Conservation (phyloP, 2,888 invertebrate species). For the Reticulitermes lucifugus region DNA sequence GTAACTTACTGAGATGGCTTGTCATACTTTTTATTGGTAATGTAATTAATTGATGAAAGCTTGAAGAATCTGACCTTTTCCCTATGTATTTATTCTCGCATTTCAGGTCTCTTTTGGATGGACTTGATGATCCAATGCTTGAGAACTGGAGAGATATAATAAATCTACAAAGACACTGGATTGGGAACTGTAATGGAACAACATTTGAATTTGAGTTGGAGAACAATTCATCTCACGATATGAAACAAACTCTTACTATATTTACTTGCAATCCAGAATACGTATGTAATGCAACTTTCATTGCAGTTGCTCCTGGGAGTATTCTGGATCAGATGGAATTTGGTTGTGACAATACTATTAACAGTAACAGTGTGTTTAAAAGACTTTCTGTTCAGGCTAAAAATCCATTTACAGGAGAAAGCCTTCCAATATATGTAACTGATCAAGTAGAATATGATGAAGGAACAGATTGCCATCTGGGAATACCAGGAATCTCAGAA, state of each 20-base stretch:
- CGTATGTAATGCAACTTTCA: conserved; percentile 76
- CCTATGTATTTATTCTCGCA: background rate
- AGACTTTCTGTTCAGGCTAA: conserved; percentile 61
- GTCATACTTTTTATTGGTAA: background rate
- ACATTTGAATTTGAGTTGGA: conserved; percentile 72
- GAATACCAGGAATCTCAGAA: conserved; percentile 73
- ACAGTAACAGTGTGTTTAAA: conserved; percentile 6
- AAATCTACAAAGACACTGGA: conserved; percentile 89
- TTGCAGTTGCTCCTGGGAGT: conserved; percentile 72
- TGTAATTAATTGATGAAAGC: background rate
- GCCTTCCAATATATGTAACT: conserved; percentile 75
- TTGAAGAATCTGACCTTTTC: background rate
- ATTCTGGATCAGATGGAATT: conserved; percentile 63
- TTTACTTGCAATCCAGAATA: conserved; percentile 84
- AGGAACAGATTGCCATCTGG: conserved; percentile 76
- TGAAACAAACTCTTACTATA: conserved; percentile 60
- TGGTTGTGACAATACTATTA: conserved; percentile 58
- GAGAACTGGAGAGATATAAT: conserved; percentile 88
- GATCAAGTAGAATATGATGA: conserved; percentile 73
- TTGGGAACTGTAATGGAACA: conserved; percentile 86
- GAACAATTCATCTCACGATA: conserved; percentile 48
- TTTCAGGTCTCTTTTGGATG: conserved; percentile 68
- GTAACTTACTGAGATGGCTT: background rate
- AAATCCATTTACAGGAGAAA: conserved; percentile 78
- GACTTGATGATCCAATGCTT: conserved; percentile 75